Evolutionary conservation across 1,140 invertebrate genomes (phyloP).

Genomic region (Temnothorax nylanderi): DNA sequence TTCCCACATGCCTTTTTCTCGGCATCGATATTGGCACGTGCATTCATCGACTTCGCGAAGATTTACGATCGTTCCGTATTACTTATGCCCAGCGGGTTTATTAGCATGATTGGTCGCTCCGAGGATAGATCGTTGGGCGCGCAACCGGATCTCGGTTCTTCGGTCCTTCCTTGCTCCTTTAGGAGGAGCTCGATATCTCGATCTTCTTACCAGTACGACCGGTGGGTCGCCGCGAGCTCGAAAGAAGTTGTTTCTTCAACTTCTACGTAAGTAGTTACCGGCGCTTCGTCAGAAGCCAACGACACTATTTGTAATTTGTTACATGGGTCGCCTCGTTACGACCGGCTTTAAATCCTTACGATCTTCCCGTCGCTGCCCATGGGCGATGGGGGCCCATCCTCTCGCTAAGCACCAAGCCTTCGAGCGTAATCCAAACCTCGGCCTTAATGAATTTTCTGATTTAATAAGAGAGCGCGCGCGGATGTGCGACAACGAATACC

Average conservation of each 20-base stretch:
- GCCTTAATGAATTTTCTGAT: conserved; percentile 53
- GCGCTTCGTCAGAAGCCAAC: conserved; percentile 49
- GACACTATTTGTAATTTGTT: conserved; percentile 68
- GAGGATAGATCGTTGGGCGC: conserved; percentile 65
- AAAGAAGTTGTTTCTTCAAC: conserved; percentile 39
- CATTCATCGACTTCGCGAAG: conserved; percentile 53
- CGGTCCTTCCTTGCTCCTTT: conserved; percentile 4
- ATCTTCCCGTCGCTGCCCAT: not conserved
- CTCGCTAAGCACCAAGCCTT: conserved; percentile 44
- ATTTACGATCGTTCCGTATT: conserved; percentile 72
- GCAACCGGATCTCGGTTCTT: conserved; percentile 67
- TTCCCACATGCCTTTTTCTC: not conserved
- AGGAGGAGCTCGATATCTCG: conserved; percentile 46
- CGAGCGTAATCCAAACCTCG: conserved; percentile 53
- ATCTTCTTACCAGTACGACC: conserved; percentile 47
- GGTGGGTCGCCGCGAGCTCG: conserved; percentile 1
- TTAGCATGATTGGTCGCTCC: conserved; percentile 70
- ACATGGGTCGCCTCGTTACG: conserved; percentile 59
- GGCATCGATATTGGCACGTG: conserved; percentile 27
- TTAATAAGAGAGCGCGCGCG: conserved; percentile 36
- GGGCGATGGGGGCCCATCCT: not conserved
- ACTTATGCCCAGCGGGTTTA: conserved; percentile 69
- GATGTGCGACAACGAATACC: not conserved
- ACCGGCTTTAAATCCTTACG: conserved; percentile 61
- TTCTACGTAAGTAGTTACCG: conserved; percentile 38